Conservation (phyloP, 2,797 vertebrate species). For the Karalla daura region DNA sequence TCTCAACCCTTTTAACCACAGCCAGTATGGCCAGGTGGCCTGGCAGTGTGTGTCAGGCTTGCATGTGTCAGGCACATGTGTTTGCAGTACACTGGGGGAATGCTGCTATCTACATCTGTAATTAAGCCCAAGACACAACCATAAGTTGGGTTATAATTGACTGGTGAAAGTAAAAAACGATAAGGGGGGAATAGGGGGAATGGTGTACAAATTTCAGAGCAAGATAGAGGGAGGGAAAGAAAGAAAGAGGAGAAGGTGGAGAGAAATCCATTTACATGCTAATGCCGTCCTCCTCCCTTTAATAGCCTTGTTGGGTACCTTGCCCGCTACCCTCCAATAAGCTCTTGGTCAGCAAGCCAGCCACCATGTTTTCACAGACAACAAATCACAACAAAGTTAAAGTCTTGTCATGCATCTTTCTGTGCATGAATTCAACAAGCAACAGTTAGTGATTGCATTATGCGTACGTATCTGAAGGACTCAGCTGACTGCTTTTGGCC, state of each 20-base stretch:
- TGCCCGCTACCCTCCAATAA: slow-evolving; percentile 61
- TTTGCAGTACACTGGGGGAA: slow-evolving; percentile 56
- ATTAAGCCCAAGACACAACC: slow-evolving; percentile 63
- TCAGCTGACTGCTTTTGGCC: slow-evolving; percentile 55
- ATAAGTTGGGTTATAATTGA: slow-evolving; percentile 74
- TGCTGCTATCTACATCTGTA: slow-evolving; percentile 67
- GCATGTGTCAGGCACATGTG: slow-evolving; percentile 38
- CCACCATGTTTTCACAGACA: slow-evolving; percentile 84
- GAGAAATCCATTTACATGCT: slow-evolving; percentile 82
- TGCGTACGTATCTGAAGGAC: slow-evolving; percentile 36
- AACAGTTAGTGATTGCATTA: slow-evolving; percentile 67
- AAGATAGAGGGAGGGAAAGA: slow-evolving; percentile 60
- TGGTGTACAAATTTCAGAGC: slow-evolving; percentile 51
- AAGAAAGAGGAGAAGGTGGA: slow-evolving; percentile 65
- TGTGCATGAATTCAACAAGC: slow-evolving; percentile 55
- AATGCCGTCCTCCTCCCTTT: slow-evolving; percentile 77
- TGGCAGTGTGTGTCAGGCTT: slow-evolving; percentile 43
- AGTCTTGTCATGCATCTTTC: slow-evolving; percentile 71
- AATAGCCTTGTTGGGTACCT: slow-evolving; percentile 67
- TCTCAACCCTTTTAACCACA: slow-evolving; percentile 57
- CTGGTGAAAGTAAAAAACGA: slow-evolving; percentile 27
- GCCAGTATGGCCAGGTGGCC: slow-evolving; percentile 56
- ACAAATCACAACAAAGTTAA: slow-evolving; percentile 79
- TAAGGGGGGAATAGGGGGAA: background rate
- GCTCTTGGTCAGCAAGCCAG: slow-evolving; percentile 70